Evolutionary conservation across 1,140 invertebrate genomes (phyloP).

Genomic region (Microplitis mediator): DNA sequence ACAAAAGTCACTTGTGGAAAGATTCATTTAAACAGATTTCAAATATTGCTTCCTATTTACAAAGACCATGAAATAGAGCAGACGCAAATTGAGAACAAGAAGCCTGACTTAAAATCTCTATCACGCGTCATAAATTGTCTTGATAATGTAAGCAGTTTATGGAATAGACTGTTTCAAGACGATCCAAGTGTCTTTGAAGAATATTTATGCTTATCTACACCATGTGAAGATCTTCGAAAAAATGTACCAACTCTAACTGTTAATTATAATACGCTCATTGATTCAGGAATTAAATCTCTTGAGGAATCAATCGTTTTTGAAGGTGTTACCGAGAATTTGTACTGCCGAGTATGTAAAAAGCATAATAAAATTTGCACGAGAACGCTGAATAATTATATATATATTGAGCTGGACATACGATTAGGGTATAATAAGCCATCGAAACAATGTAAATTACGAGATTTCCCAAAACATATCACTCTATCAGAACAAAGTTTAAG

Average conservation of each 20-base stretch:
- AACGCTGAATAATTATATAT: background rate
- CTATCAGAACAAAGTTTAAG: background rate
- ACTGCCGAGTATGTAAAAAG: background rate
- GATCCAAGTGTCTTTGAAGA: background rate
- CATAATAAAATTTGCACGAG: background rate
- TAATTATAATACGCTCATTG: background rate
- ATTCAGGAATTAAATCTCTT: background rate
- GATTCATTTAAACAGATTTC: background rate
- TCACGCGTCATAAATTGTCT: background rate
- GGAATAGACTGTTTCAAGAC: background rate
- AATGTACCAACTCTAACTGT: background rate
- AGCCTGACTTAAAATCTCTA: background rate
- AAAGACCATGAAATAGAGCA: background rate
- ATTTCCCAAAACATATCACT: background rate
- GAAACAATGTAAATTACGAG: background rate
- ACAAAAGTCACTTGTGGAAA: background rate
- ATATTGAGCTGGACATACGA: background rate
- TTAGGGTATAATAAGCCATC: background rate
- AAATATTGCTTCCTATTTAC: background rate
- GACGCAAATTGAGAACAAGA: background rate
- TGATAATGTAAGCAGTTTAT: background rate
- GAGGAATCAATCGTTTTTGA: background rate
- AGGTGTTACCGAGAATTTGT: background rate
- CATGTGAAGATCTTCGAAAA: background rate
- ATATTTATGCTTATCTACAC: background rate